phyloP scores from a whole-genome alignment of 2,888 invertebrate genomes.

The Iselma pallidipennis region DNA sequence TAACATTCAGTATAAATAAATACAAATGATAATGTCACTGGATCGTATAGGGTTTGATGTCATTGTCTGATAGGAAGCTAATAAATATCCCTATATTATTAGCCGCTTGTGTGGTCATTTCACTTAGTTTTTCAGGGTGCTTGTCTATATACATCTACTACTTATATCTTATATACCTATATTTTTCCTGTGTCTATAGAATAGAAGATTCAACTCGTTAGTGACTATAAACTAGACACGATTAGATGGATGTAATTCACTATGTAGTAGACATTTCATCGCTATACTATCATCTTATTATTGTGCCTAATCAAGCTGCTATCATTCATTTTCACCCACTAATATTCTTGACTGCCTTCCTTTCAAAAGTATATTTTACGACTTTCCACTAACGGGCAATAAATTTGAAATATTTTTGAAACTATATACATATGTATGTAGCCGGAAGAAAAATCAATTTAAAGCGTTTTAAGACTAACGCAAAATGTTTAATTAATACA shows the following conservation, averaged over 20 bases:
- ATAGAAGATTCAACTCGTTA: conserved; percentile 18
- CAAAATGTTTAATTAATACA: neutral
- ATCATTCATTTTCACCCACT: conserved; percentile 23
- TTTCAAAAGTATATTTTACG: conserved; percentile 16
- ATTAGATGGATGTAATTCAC: conserved; percentile 24
- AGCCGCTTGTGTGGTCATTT: conserved; percentile 41
- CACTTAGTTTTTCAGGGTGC: conserved; percentile 22
- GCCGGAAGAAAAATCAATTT: neutral
- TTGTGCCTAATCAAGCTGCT: conserved; percentile 17
- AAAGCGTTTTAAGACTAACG: neutral
- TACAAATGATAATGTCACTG: conserved; percentile 33
- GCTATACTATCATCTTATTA: conserved; percentile 7
- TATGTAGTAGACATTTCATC: conserved; percentile 9
- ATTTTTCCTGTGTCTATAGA: neutral
- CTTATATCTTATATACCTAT: neutral
- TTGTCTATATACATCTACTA: conserved; percentile 9
- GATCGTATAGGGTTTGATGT: conserved; percentile 32
- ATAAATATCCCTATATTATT: conserved; percentile 42
- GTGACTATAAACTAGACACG: conserved; percentile 21
- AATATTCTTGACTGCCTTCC: neutral
- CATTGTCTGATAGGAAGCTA: conserved; percentile 37
- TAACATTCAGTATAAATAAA: conserved; percentile 26
- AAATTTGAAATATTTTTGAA: neutral
- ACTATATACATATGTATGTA: neutral
- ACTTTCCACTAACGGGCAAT: neutral